Evolutionary conservation across 92 coral and sea anemone species (phyloP), one percentile per base, ranked within the genome.

Genomic region (Ricordea florida): DNA sequence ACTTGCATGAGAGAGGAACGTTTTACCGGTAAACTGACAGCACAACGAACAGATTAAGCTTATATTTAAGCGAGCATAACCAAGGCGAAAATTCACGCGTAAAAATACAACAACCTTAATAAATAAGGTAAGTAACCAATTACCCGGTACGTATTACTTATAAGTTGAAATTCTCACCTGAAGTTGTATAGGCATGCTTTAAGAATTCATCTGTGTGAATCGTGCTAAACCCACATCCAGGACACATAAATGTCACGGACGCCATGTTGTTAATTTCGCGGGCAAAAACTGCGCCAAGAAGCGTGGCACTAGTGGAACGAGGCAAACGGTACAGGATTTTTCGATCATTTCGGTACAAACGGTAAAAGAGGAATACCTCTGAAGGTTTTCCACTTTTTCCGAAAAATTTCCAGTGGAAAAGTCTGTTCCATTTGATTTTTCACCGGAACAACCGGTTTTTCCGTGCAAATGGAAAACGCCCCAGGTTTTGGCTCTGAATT

Each of bases 301-400:
- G 66, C 50, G 24, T 55, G 78, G 65, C 31, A 56, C 78, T 23
- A 71, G 65, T 50, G 40, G 32, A 34, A 25, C 47, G 64, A 32
- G 18, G 52, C 62, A 69, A 37, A 69, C 35, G 66, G 78, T 51
- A 71, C 66, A 55, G 66, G 23, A 71, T 71, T 71, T 55, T 53
- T 36, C 38, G 78, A 62, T 52, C 78, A 55, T 55, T 71, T 55
- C 66, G 56, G 78, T 35, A 20, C 18, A 47, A 47, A 4, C 55
- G 55, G 24, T 25, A 47, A 47, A 47, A 47, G 55, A 47, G 26
- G 55, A 47, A 10, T 47, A 47, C 22, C 55, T 47, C 55, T 36
- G 6, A 6, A 42, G 14, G 49, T 42, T n/a, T n/a, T n/a, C n/a
- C n/a, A n/a, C n/a, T n/a, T n/a, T n/a, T n/a, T n/a, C n/a, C n/a